Percentiles rank a stretch among this genome's conserved stretches.
Evolutionary conservation across 2,113 vertebrate species (phyloP).

Genomic region (Lophius piscatorius): DNA sequence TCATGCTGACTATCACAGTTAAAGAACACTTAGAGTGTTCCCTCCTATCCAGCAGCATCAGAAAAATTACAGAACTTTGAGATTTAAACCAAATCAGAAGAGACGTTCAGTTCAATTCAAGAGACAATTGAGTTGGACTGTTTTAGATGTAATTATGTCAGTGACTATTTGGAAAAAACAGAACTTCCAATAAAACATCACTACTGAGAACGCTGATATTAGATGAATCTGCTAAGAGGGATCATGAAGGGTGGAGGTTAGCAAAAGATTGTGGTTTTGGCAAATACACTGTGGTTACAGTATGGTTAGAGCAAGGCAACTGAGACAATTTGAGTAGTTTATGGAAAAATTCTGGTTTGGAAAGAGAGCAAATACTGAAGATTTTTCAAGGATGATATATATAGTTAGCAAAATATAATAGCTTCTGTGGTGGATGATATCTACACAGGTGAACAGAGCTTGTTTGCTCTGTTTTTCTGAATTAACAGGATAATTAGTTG

Average conservation of each 20-base stretch:
- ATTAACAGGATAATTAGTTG: too few relatives aligned
- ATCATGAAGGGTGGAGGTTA: not conserved
- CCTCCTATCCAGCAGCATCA: constrained; percentile 32
- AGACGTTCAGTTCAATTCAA: constrained; percentile 34
- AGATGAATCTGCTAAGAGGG: not conserved
- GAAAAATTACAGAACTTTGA: constrained; percentile 20
- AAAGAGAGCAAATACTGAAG: too few relatives aligned
- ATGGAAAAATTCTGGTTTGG: not conserved
- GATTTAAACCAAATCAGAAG: constrained; percentile 29
- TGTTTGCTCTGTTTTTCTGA: too few relatives aligned
- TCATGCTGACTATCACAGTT: constrained; percentile 60
- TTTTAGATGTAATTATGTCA: constrained; percentile 3
- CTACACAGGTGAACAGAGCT: too few relatives aligned
- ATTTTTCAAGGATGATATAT: too few relatives aligned
- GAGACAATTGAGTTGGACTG: constrained; percentile 12
- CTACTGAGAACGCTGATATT: not conserved
- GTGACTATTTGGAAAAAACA: not conserved
- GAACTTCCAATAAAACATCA: not conserved
- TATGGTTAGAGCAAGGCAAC: not conserved
- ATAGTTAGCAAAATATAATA: too few relatives aligned
- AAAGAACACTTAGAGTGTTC: constrained; percentile 43
- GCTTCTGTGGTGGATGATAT: too few relatives aligned
- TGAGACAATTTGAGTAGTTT: not conserved
- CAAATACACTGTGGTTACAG: not conserved
- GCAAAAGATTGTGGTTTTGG: not conserved